These are phyloP conservation scores for Drosophila neonasuta DNA, from an alignment of 2,888 invertebrate species.

Conservation along the genomic window DNA sequence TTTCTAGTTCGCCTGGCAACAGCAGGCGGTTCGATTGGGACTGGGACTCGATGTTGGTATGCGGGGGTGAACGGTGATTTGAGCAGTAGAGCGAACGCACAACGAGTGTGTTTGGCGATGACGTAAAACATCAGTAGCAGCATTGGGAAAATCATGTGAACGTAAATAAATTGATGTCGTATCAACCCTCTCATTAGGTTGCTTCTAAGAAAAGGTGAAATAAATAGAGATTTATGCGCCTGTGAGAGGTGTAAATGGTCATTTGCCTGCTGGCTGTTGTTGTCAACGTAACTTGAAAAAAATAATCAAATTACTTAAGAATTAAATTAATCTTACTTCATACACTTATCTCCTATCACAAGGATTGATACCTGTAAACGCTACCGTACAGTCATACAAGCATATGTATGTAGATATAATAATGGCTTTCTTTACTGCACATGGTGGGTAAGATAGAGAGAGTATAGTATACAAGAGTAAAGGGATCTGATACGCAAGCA, in stretches of 20 bases:
- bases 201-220: constrained; percentile 63
- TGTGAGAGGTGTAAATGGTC: constrained; percentile 49
- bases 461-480: too few relatives aligned
- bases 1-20: constrained; percentile 71
- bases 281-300: constrained; percentile 45
- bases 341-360: not conserved
- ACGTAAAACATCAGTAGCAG: constrained; percentile 55
- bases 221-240: constrained; percentile 80
- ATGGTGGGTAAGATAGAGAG: not conserved
- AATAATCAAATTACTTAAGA: not conserved
- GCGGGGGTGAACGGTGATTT: constrained; percentile 25
- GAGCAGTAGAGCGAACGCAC: constrained; percentile 7
- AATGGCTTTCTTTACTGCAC: not conserved
- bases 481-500: not conserved
- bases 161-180: constrained; percentile 3
- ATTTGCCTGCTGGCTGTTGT: constrained; percentile 46
- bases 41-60: constrained; percentile 5
- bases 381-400: too few relatives aligned
- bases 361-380: not conserved
- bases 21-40: constrained; percentile 60
- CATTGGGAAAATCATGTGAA: constrained; percentile 5
- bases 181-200: constrained; percentile 37
- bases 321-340: not conserved
- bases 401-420: not conserved
- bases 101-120: constrained; percentile 50